phyloP scores from a whole-genome alignment of 2,797 vertebrate species.

The Melanotaenia trifasciata region DNA sequence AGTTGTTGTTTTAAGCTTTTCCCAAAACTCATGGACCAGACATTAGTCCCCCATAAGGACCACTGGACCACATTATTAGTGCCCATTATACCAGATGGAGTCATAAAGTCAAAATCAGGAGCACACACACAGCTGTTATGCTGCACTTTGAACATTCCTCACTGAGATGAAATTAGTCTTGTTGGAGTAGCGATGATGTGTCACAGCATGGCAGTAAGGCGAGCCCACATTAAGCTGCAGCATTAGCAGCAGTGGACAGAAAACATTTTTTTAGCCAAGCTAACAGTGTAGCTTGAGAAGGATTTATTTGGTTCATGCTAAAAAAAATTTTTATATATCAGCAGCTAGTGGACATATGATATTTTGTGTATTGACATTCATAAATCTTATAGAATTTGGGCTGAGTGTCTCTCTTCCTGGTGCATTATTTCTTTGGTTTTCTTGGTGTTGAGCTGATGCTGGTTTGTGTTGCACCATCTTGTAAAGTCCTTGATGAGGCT shows the following conservation, averaged over 20 bases:
- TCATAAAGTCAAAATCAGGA: neutral
- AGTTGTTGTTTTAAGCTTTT: neutral
- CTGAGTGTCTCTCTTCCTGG: too few species aligned
- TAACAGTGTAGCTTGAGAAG: neutral
- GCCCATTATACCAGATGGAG: neutral
- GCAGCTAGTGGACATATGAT: neutral
- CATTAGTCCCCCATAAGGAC: neutral
- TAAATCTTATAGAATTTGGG: too few species aligned
- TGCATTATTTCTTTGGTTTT: too few species aligned
- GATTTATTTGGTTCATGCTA: neutral
- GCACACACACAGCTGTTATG: slow-evolving; percentile 3
- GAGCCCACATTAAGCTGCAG: neutral
- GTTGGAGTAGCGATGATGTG: slow-evolving; percentile 31
- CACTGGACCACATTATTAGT: neutral
- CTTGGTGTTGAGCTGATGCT: too few species aligned
- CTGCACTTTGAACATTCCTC: slow-evolving; percentile 54
- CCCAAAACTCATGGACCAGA: neutral
- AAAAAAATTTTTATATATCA: neutral
- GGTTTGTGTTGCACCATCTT: too few species aligned
- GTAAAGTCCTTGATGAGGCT: too few species aligned
- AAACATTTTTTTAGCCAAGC: neutral
- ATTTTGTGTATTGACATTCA: neutral
- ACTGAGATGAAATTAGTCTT: slow-evolving; percentile 51
- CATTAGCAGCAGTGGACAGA: slow-evolving; percentile 1
- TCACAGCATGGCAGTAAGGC: slow-evolving; percentile 18